phyloP scores from a whole-genome alignment of 2,888 invertebrate species.

The Caenorhabditis afra region DNA sequence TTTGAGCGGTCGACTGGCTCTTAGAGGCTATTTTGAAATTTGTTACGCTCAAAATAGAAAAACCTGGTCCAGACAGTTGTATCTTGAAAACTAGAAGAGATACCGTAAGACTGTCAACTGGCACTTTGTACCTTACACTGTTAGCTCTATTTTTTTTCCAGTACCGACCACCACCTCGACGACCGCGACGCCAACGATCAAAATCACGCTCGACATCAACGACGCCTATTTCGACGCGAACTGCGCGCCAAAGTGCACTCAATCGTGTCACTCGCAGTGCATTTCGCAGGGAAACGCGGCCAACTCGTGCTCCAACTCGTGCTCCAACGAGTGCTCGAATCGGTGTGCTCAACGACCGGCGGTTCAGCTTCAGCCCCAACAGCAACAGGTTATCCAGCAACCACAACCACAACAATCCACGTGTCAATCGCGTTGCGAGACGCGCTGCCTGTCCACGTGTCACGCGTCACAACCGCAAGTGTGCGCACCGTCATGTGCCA shows the following conservation, averaged over 20 bases:
- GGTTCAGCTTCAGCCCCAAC: conserved; percentile 16
- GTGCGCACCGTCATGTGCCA: conserved; percentile 61
- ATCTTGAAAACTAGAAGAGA: too few species aligned
- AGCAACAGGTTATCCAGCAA: background rate
- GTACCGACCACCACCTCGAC: conserved; percentile 30
- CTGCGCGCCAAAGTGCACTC: conserved; percentile 63
- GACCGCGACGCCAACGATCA: conserved; percentile 46
- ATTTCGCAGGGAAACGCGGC: conserved; percentile 67
- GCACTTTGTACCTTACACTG: too few species aligned
- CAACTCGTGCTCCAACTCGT: conserved; percentile 56
- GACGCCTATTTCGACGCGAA: conserved; percentile 65
- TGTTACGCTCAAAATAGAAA: too few species aligned
- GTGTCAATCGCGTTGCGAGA: conserved; percentile 60
- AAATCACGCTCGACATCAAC: conserved; percentile 66
- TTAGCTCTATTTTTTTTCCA: conserved; percentile 6
- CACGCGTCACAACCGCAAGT: conserved; percentile 39
- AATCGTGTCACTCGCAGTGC: conserved; percentile 67
- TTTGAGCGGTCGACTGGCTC: too few species aligned
- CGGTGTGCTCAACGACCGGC: conserved; percentile 53
- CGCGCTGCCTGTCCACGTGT: conserved; percentile 49
- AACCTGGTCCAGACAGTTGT: too few species aligned
- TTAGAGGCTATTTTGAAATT: too few species aligned
- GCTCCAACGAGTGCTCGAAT: conserved; percentile 56
- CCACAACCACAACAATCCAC: background rate
- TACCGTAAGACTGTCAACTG: too few species aligned